Evolutionary conservation across 2,113 vertebrate species (phyloP).

Genomic region (Cairina moschata): DNA sequence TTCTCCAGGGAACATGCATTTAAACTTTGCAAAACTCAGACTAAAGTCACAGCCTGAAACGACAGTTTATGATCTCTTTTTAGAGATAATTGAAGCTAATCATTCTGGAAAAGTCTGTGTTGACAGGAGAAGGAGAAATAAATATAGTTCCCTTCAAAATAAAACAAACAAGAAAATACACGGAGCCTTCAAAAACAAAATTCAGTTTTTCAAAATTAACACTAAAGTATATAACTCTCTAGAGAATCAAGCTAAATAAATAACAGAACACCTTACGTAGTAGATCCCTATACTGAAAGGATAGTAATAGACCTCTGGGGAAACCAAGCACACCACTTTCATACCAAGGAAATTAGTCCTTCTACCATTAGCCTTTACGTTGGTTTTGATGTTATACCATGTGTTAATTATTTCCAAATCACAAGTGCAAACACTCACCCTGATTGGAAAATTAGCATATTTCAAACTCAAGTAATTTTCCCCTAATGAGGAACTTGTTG

Average conservation of each 20-base stretch:
- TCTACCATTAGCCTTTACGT: conserved; percentile 75
- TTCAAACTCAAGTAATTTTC: conserved; percentile 83
- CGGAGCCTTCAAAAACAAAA: background rate
- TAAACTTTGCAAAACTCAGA: background rate
- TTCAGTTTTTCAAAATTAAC: background rate
- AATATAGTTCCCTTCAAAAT: background rate
- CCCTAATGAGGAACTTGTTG: conserved; percentile 86
- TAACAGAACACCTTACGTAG: background rate
- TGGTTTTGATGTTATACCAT: conserved; percentile 78
- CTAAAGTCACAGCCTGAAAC: background rate
- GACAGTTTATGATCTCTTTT: background rate
- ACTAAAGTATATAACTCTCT: background rate
- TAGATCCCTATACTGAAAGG: background rate
- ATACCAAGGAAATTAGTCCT: conserved; percentile 46
- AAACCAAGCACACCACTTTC: background rate
- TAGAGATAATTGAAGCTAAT: background rate
- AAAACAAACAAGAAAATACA: background rate
- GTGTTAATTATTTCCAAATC: conserved; percentile 85
- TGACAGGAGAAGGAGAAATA: background rate
- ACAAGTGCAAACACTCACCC: conserved; percentile 85
- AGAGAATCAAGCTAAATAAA: background rate
- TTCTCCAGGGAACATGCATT: fast-evolving
- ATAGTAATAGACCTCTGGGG: background rate
- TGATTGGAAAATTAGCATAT: conserved; percentile 88
- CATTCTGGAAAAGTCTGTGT: background rate